These are phyloP conservation scores for Lasiurus borealis DNA, from an alignment of 2,113 vertebrate species.

Conservation along the genomic window DNA sequence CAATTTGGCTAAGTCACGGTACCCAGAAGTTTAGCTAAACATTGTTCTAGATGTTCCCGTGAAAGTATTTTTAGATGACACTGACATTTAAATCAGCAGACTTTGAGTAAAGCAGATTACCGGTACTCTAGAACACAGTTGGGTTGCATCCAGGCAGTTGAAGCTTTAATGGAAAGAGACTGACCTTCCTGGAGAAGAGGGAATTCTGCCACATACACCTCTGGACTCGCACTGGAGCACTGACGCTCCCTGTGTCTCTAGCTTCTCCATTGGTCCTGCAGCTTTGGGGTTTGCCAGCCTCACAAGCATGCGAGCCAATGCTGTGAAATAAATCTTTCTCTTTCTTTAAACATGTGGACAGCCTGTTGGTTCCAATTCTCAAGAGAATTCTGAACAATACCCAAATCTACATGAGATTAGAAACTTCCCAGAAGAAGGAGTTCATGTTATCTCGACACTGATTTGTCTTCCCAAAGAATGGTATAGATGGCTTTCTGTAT, in stretches of 20 bases:
- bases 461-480: too few species aligned
- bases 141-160: neutral
- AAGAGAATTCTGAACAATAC: neutral
- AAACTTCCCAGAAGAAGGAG: neutral
- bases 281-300: neutral
- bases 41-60: conserved; percentile 18
- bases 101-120: neutral
- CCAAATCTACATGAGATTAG: neutral
- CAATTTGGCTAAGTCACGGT: neutral
- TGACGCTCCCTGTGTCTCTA: neutral
- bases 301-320: neutral
- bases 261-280: neutral
- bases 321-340: neutral
- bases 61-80: neutral
- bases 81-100: neutral
- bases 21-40: neutral
- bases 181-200: neutral
- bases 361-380: neutral
- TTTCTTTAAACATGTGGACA: neutral
- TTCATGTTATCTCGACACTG: neutral
- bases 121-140: neutral
- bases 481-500: too few species aligned
- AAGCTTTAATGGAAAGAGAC: neutral
- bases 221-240: neutral
- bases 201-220: neutral